Evolutionary conservation across 2,888 invertebrate species (phyloP), one percentile per base, ranked within the genome.

Genomic region (Drosophila greeni): DNA sequence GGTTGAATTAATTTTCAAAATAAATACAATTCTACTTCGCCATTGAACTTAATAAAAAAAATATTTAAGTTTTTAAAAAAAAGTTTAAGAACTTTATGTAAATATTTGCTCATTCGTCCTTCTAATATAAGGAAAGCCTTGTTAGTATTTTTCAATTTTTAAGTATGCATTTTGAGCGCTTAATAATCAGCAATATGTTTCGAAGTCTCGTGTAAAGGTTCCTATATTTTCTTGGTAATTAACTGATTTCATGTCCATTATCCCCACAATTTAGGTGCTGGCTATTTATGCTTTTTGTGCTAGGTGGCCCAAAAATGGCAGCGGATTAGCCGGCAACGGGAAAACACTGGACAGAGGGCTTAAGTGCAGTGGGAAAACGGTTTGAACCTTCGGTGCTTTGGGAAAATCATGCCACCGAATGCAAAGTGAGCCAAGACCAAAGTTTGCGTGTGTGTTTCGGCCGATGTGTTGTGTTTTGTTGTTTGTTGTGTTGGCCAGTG

Each of bases 381-480:
- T n/a, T 26, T 16, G 14, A 16, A 16, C 45, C 31, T 29, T 14
- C 20, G 33, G 49, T 9, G 34, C 77, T 77, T 81, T 81, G 66
- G 82, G 57, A 69, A 75, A 80, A 34, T 66, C 77, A 74, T 73
- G 77, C 73, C 78, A 66, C 69, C 82, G 74, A 78, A 72, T 43
- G 40, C 33, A 67, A 81, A 79, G 59, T 78, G 84, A 77, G 57
- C 72, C 70, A 65, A 66, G 66, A 70, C n/a, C 36, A 39, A 53
- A 45, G 61, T 45, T 39, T 12, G 39, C 33, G 23, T 45, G 61
- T 34, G 36, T 40, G 49, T 47, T 43, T 34, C 60, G 36, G 18
- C 24, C 51, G 68, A 58, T 56, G 47, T 58, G 29, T 70, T 45
- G 29, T 43, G 37, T 20, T 53, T 37, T 34, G 45, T 14, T 72